Evolutionary conservation across 2,888 invertebrate species (phyloP).

Genomic region (Meghimatium bilineatum): DNA sequence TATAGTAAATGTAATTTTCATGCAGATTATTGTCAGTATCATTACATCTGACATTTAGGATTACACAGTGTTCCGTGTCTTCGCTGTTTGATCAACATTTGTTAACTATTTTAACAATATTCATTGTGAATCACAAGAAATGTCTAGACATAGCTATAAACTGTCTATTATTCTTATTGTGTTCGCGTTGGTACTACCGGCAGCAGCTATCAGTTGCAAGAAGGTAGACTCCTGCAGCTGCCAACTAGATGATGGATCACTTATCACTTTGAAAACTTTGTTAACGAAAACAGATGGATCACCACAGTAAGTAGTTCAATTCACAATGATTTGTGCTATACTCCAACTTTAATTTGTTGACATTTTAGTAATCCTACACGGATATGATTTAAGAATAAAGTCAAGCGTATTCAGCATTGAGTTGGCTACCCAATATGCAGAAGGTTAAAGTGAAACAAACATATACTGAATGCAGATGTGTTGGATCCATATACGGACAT

Average conservation of each 20-base stretch:
- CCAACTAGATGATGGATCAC: not conserved
- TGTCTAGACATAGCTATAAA: not conserved
- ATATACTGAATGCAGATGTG: too few relatives aligned
- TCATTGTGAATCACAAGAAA: not conserved
- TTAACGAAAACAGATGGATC: not conserved
- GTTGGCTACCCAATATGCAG: too few relatives aligned
- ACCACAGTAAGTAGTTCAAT: constrained; percentile 34
- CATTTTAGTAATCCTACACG: too few relatives aligned
- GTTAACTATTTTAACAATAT: not conserved
- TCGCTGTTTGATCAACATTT: not conserved
- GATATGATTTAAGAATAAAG: too few relatives aligned
- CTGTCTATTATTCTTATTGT: not conserved
- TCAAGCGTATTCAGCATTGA: too few relatives aligned
- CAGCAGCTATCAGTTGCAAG: not conserved
- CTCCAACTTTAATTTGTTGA: too few relatives aligned
- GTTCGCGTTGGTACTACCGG: too few relatives aligned
- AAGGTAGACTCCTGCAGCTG: constrained; percentile 32
- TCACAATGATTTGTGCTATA: too few relatives aligned
- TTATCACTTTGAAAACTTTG: constrained; percentile 1
- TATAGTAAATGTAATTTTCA: too few relatives aligned
- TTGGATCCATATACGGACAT: too few relatives aligned
- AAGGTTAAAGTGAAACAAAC: too few relatives aligned
- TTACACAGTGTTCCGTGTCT: not conserved
- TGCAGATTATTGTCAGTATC: too few relatives aligned
- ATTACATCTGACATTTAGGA: not conserved